phyloP scores from a whole-genome alignment of 2,888 invertebrate species.

The Harpalus rufipes region DNA sequence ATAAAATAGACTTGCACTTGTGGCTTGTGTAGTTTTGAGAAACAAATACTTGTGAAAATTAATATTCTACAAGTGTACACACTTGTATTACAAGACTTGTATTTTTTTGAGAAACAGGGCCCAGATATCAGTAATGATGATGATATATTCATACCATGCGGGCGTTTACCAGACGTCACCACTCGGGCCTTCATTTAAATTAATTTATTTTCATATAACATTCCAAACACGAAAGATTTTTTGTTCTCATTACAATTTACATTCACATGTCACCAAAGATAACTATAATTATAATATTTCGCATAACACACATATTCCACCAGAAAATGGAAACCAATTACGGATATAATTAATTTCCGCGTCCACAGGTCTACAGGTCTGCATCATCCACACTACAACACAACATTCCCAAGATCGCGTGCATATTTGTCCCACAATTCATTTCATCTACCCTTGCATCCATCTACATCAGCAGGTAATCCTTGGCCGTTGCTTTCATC shows the following conservation, averaged over 20 bases:
- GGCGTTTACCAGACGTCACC: too few relatives aligned
- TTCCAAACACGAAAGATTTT: not conserved
- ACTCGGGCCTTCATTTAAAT: not conserved
- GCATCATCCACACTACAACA: not conserved
- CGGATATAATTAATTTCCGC: conserved; percentile 28
- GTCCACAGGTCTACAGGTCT: not conserved
- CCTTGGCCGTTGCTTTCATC: conserved; percentile 38
- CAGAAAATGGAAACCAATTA: conserved; percentile 38
- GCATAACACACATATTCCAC: not conserved
- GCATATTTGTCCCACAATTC: conserved; percentile 41
- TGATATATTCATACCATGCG: too few relatives aligned
- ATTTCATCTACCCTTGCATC: conserved; percentile 8
- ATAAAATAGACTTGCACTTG: too few relatives aligned
- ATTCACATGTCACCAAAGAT: not conserved
- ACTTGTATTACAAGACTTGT: too few relatives aligned
- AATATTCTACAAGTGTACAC: too few relatives aligned
- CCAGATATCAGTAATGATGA: too few relatives aligned
- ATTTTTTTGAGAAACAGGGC: too few relatives aligned
- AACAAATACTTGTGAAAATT: too few relatives aligned
- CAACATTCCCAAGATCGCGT: conserved; percentile 42
- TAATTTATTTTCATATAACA: not conserved
- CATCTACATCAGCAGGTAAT: conserved; percentile 32
- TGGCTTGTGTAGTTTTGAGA: too few relatives aligned
- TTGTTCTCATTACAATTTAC: not conserved
- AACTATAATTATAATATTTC: not conserved